Percentiles rank a stretch among this genome's conserved stretches.
These are phyloP conservation scores for Indri indri DNA, from an alignment of 2,113 vertebrate genomes.

Conservation along the genomic window DNA sequence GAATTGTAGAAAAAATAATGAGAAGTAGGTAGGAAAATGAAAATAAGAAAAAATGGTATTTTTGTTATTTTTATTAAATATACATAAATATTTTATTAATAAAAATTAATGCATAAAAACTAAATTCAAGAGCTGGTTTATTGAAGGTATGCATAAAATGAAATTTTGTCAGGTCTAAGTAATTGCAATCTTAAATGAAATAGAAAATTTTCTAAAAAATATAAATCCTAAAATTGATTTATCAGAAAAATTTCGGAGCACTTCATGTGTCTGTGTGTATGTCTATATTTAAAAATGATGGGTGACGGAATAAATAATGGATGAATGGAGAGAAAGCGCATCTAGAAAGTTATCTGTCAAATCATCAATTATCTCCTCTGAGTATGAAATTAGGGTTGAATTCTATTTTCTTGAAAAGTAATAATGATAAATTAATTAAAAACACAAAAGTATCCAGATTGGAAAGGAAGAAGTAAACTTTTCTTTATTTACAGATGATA, in stretches of 20 bases:
- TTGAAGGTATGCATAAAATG: not conserved
- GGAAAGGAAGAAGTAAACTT: not conserved
- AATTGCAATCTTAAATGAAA: conserved; percentile 4
- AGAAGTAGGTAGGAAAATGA: not conserved
- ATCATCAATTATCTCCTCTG: not conserved
- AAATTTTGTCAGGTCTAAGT: not conserved
- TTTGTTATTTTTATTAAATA: not conserved
- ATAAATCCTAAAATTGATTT: not conserved
- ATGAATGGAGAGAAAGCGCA: not conserved
- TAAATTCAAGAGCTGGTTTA: not conserved
- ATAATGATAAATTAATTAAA: not conserved
- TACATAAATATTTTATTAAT: not conserved
- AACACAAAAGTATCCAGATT: not conserved
- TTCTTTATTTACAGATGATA: not conserved
- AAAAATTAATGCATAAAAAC: not conserved
- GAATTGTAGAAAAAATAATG: not conserved
- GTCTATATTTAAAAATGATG: not conserved
- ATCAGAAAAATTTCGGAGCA: not conserved
- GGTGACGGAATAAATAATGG: not conserved
- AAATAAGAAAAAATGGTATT: not conserved
- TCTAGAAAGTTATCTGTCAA: not conserved
- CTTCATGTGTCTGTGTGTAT: not conserved
- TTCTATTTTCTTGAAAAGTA: not conserved
- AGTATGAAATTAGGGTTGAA: not conserved
- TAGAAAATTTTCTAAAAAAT: not conserved